Evolutionary conservation across 2,797 vertebrate genomes (phyloP), one percentile per base, ranked within the genome.

Genomic region (Enteromius viviparus): DNA sequence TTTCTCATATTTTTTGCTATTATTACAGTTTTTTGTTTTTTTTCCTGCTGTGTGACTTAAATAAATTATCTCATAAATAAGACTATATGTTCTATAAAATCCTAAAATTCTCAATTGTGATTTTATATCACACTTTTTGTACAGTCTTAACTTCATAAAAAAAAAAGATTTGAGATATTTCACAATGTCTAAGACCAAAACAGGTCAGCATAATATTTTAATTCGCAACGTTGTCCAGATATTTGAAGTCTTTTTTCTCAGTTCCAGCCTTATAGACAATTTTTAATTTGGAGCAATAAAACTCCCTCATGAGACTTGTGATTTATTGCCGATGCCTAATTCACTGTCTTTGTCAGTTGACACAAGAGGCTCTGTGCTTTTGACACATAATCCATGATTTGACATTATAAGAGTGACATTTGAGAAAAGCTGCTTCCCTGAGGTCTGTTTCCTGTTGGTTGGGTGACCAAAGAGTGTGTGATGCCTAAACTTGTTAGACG

Each of bases 321-420:
- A 45, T 83, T 88, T 80, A 87, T 75, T 21, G 84, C 86, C 84
- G 89, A 80, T 83, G 84, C 81, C 49, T 42, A 85, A 90, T 92
- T 89, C 86, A 91, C 92, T 77, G 80, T 72, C 87, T 75, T 29
- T 69, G 81, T 86, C 85, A 88, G 55, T 55, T 80, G 82, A 86
- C 71, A 86, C 85, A 65, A 84, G 78, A 85, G 84, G 82, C 80
- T 89, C 90, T 90, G 82, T 89, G 85, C 85, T 77, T 80, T 75
- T 92, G 92, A 92, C 91, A 92, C 84, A 92, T 91, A 91, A 92
- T 93, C 90, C 87, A 92, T 91, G 89, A 86, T 91, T 90, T 94
- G 93, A 93, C 93, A 94, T 94, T 93, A 93, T 82, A 78, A 80
- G 87, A 93, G 89, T 94, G 93, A 92, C 94, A 94, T 94, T 94